Percentiles rank a stretch among this genome's conserved stretches.
Evolutionary conservation across 2,113 vertebrate genomes (phyloP).

Genomic region (Myrmophylax atrothorax): DNA sequence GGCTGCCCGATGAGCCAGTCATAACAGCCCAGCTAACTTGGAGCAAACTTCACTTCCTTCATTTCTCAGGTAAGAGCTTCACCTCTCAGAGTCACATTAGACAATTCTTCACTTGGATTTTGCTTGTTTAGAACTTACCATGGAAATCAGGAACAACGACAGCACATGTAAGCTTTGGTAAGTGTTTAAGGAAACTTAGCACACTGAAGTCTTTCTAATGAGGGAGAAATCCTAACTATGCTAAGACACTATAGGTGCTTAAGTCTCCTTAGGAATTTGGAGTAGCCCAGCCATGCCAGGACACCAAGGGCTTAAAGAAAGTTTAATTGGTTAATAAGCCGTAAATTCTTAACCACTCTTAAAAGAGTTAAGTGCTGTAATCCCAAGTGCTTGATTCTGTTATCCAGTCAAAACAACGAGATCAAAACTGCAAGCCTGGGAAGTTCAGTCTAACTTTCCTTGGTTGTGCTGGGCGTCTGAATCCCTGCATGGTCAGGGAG

Average conservation of each 20-base stretch:
- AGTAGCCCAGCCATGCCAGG: not conserved
- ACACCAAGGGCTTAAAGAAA: constrained; percentile 12
- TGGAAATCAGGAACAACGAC: not conserved
- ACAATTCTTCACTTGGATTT: not conserved
- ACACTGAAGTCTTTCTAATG: not conserved
- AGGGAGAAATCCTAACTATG: constrained; percentile 27
- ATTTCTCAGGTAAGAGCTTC: not conserved
- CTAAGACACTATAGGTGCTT: not conserved
- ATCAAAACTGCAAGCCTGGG: not conserved
- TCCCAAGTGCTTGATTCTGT: constrained; percentile 12
- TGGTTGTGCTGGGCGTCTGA: not conserved
- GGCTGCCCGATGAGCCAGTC: not conserved
- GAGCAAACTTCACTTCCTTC: not conserved
- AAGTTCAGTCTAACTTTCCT: not conserved
- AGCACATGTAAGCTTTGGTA: not conserved
- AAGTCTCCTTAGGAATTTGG: not conserved
- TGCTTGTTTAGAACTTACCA: not conserved
- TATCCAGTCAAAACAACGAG: constrained; percentile 1
- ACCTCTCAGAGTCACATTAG: not conserved
- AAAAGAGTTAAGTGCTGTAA: not conserved
- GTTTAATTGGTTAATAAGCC: constrained; percentile 29
- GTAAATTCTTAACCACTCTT: not conserved
- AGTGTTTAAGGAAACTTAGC: not conserved
- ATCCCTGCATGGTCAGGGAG: not conserved
- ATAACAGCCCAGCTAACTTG: not conserved